Evolutionary conservation across 1,140 invertebrate species (phyloP), one percentile per base, ranked within the genome.

Genomic region (Anoplolepis gracilipes): DNA sequence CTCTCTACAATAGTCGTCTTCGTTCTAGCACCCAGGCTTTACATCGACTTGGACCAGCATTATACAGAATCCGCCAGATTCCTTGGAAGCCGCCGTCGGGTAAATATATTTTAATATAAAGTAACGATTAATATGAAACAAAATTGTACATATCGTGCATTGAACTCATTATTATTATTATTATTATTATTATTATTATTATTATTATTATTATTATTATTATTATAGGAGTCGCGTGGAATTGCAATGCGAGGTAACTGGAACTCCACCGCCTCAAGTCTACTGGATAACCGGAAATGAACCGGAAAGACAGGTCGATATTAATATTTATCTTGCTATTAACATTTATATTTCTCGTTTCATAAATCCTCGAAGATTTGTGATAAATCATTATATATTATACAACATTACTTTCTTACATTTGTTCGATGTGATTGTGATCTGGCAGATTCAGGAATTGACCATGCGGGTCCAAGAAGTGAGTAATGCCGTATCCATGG

Each of bases 221-320:
- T 16, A 75, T 87, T 69, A 61, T 4, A 94, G 94, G 36, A 90
- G 87, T n/a, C 84, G 91, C 1, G 46, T 97, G 0, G 96, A 97
- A 90, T 94, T 97, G 0, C 96, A 95, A 39, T 98, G 97, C 90
- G 96, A 97, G 88, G 96, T 96, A 1, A 94, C 96, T 87, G 97
- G 97, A 1, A 96, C 96, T 13, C 97, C 97, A 49, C 95, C 96
- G 42, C 97, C 97, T n/a, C 95, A 94, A 59, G 95, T 97, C 33
- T 95, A 96, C 85, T 98, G 97, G 97, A 95, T 97, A 64, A 96
- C 95, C 61, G 96, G 96, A 73, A 94, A 96, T 30, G 93, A 95
- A 42, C 96, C 96, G 0, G 92, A 96, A 49, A 96, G 96, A 62
- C 95, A 97, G 95, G 96, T 97, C 92, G 93, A 95, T 90, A n/a